A percentile compares a stretch with the other conserved stretches of the same genome.
phyloP scores from a whole-genome alignment of 35 echinoderm and acorn worm species.

The Ophiothrix spiculata region DNA sequence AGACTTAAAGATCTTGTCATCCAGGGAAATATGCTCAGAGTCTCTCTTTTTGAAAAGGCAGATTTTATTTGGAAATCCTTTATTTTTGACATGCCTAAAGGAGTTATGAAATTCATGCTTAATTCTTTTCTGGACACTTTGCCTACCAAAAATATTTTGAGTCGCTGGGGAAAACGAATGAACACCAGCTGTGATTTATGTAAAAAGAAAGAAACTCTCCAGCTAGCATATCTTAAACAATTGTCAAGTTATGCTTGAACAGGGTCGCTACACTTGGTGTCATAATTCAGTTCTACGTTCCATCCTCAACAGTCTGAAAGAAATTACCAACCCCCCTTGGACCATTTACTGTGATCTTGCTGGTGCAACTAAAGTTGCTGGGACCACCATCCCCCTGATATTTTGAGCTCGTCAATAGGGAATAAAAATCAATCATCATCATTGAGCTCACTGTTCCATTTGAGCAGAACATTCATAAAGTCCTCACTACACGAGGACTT shows the following conservation, averaged over 20 bases:
- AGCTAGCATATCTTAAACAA: neutral
- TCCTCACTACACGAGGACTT: no score
- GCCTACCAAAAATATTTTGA: neutral
- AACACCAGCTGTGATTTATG: neutral
- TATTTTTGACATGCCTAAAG: slow-evolving; percentile 14
- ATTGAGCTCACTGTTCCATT: no score
- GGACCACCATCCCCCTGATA: no score
- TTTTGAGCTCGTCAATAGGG: no score
- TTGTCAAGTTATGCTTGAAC: neutral
- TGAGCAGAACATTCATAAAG: no score
- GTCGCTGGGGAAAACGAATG: neutral
- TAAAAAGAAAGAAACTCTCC: neutral
- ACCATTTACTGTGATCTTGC: no score
- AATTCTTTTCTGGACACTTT: neutral
- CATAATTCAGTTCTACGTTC: no score
- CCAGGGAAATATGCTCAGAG: neutral
- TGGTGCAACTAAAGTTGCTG: no score
- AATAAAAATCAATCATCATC: no score
- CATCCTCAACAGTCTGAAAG: no score
- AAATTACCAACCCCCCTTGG: no score
- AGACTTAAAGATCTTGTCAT: neutral
- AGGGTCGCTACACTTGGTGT: no score
- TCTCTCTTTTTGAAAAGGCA: neutral
- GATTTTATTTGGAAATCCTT: neutral
- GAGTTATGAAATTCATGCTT: neutral